These are phyloP conservation scores for Thecophora atra DNA, from an alignment of 2,888 invertebrate genomes.

Conservation along the genomic window DNA sequence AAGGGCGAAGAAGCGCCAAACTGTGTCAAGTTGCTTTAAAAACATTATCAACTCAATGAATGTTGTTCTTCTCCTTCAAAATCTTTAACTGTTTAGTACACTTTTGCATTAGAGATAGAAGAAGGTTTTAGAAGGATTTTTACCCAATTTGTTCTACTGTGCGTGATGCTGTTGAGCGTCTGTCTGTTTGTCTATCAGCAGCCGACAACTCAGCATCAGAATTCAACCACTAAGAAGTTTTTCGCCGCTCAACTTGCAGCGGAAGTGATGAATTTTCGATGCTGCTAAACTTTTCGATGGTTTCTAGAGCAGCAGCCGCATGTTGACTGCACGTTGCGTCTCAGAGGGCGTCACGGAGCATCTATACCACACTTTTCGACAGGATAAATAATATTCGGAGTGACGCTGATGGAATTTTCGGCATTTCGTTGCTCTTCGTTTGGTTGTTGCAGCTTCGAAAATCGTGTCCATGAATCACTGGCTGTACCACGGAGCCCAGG, in stretches of 20 bases:
- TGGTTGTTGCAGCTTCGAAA: not conserved
- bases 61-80: not conserved
- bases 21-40: not conserved
- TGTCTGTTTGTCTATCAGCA: not conserved
- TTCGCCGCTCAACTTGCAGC: not conserved
- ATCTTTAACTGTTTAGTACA: not conserved
- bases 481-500: slow-evolving; percentile 3
- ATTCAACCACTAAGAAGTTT: slow-evolving; percentile 6
- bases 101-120: not conserved
- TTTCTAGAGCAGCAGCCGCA: slow-evolving; percentile 5
- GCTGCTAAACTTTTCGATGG: slow-evolving; percentile 9
- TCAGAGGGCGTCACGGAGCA: not conserved
- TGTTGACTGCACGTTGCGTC: not conserved
- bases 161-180: not conserved
- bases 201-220: no score
- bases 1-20: not conserved
- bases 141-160: not conserved
- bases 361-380: slow-evolving; percentile 15
- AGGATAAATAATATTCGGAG: slow-evolving; percentile 33
- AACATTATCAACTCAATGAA: not conserved
- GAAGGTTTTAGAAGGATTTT: not conserved
- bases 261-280: slow-evolving; percentile 24
- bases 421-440: not conserved
- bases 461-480: slow-evolving; percentile 30
- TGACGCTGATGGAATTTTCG: slow-evolving; percentile 24